Evolutionary conservation across 2,888 invertebrate species (phyloP).

Genomic region (Elegia similella): DNA sequence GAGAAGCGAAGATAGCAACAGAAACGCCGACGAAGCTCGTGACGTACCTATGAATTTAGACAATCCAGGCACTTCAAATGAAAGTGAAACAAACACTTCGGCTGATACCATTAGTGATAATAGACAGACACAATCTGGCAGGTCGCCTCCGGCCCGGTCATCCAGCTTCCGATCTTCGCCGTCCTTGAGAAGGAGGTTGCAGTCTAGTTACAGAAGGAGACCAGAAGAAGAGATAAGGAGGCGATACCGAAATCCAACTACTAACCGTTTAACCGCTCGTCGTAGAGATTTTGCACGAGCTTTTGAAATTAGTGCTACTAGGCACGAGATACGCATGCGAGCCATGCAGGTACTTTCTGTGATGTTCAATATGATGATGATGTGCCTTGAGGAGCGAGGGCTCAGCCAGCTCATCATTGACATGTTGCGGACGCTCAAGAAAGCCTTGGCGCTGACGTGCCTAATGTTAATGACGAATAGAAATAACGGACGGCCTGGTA

Average conservation of each 20-base stretch:
- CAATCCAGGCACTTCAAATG: constrained; percentile 29
- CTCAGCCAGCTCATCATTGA: constrained; percentile 69
- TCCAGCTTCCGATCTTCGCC: constrained; percentile 43
- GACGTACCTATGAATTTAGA: constrained; percentile 29
- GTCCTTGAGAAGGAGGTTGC: constrained; percentile 49
- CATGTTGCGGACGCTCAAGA: constrained; percentile 71
- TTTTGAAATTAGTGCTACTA: constrained; percentile 66
- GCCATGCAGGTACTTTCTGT: constrained; percentile 76
- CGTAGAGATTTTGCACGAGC: constrained; percentile 60
- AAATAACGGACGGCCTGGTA: constrained; percentile 42
- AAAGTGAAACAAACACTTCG: constrained; percentile 34
- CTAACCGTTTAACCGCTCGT: constrained; percentile 50
- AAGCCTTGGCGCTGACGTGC: constrained; percentile 71
- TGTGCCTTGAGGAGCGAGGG: constrained; percentile 72
- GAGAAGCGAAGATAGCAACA: constrained; percentile 40
- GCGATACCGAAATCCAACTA: constrained; percentile 45
- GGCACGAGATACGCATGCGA: constrained; percentile 74
- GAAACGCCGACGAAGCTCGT: constrained; percentile 36
- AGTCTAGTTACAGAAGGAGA: constrained; percentile 55
- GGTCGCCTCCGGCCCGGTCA: constrained; percentile 40
- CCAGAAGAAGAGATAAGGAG: constrained; percentile 59
- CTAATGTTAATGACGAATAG: constrained; percentile 72
- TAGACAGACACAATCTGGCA: constrained; percentile 29
- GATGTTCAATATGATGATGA: constrained; percentile 80
- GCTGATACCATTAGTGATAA: constrained; percentile 33